Conservation (phyloP, 2,797 vertebrate genomes). For the Leptatherina wallacei region DNA sequence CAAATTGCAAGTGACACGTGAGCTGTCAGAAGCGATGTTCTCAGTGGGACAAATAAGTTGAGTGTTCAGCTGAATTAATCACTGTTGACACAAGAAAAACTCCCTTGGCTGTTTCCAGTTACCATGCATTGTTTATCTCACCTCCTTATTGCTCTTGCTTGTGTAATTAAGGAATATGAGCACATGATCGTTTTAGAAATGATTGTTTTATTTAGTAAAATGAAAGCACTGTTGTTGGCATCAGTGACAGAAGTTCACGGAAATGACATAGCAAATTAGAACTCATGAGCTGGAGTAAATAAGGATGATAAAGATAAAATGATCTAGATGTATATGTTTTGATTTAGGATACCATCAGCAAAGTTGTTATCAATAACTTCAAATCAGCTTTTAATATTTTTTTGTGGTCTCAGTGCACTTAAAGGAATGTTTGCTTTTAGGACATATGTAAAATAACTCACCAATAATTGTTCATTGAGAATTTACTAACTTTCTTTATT, state of each 20-base stretch:
- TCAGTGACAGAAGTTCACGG: constrained; percentile 49
- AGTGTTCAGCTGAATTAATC: constrained; percentile 72
- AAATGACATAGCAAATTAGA: constrained; percentile 36
- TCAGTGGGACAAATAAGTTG: constrained; percentile 71
- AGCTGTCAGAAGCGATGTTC: constrained; percentile 56
- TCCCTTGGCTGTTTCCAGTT: constrained; percentile 70
- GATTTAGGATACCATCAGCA: constrained; percentile 36
- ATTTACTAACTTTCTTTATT: constrained; percentile 42
- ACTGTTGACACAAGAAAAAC: constrained; percentile 70
- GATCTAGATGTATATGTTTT: constrained; percentile 48
- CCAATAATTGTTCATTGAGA: constrained; percentile 14
- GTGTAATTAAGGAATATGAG: constrained; percentile 80
- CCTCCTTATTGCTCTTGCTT: constrained; percentile 74
- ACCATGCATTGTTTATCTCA: constrained; percentile 68
- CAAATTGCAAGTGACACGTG: constrained; percentile 65
- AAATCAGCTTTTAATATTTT: constrained; percentile 24
- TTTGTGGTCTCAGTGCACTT: constrained; percentile 26
- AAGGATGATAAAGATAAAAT: constrained; percentile 51
- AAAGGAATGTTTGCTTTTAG: constrained; percentile 30
- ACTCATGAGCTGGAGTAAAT: constrained; percentile 49
- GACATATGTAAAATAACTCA: constrained; percentile 6
- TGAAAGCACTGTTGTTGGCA: constrained; percentile 46
- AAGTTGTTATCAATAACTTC: constrained; percentile 26
- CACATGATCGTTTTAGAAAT: constrained; percentile 67
- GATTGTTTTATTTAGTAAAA: constrained; percentile 73